These are phyloP conservation scores for Sebastes kiyomatsui DNA, from an alignment of 2,797 vertebrate species.

Conservation along the genomic window DNA sequence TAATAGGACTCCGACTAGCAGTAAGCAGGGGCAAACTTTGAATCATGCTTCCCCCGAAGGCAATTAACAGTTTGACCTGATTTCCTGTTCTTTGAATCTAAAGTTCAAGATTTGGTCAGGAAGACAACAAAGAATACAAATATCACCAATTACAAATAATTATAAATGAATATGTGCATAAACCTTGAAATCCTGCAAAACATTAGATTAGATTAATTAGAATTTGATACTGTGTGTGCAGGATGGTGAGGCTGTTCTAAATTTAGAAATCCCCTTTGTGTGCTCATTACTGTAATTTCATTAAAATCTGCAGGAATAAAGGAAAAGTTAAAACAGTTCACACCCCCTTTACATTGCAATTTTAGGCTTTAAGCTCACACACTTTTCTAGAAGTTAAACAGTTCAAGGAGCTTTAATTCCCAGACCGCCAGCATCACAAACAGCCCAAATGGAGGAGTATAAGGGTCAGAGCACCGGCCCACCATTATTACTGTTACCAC, in stretches of 20 bases:
- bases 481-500: not conserved
- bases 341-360: not conserved
- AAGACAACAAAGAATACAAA: not conserved
- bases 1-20: constrained; percentile 35
- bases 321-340: not conserved
- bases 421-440: not conserved
- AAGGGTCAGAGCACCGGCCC: not conserved
- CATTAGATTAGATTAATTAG: not conserved
- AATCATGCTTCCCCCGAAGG: constrained; percentile 38
- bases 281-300: not conserved
- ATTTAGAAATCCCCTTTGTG: not conserved
- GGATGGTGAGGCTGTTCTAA: not conserved
- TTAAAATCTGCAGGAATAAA: not conserved
- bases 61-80: constrained; percentile 58
- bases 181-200: not conserved
- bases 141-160: not conserved
- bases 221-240: not conserved
- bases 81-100: constrained; percentile 50
- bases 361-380: not conserved
- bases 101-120: constrained; percentile 34
- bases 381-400: not conserved
- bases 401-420: not conserved
- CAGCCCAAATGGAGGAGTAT: not conserved
- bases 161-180: not conserved
- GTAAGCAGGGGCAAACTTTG: constrained; percentile 17